A percentile compares a stretch with the other conserved stretches of the same genome.
Evolutionary conservation across 2,888 invertebrate genomes (phyloP).

Genomic region (Penaeus monodon): DNA sequence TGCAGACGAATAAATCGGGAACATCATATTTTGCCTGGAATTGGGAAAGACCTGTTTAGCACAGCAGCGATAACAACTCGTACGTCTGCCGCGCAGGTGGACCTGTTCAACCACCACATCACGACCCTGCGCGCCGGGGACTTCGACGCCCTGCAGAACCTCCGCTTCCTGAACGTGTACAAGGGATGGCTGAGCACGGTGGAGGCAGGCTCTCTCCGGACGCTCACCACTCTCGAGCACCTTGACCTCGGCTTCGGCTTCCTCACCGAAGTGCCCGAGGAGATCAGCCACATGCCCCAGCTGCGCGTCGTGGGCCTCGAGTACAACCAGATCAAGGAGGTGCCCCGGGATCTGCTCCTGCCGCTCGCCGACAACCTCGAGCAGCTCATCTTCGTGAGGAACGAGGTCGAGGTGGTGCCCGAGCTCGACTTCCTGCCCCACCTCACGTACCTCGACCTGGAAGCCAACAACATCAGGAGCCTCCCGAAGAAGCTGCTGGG

Average conservation of each 20-base stretch:
- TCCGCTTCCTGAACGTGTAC: slow-evolving; percentile 26
- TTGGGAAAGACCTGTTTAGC: no score
- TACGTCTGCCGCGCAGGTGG: neutral
- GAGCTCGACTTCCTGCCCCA: slow-evolving; percentile 20
- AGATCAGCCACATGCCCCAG: slow-evolving; percentile 27
- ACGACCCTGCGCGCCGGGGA: slow-evolving; percentile 24
- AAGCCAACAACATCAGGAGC: slow-evolving; percentile 15
- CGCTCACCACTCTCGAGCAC: slow-evolving; percentile 9
- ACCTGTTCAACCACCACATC: slow-evolving; percentile 43
- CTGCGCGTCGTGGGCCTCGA: slow-evolving; percentile 26
- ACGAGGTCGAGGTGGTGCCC: slow-evolving; percentile 21
- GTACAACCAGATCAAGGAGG: slow-evolving; percentile 35
- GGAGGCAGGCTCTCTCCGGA: slow-evolving; percentile 29
- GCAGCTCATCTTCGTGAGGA: slow-evolving; percentile 21
- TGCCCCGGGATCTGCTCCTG: neutral
- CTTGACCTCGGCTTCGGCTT: slow-evolving; percentile 30
- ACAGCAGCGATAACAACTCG: no score
- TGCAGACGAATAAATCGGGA: no score
- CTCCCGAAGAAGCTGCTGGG: slow-evolving; percentile 22
- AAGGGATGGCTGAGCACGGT: slow-evolving; percentile 15
- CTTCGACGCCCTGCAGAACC: slow-evolving; percentile 31
- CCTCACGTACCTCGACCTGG: slow-evolving; percentile 29
- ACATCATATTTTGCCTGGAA: no score
- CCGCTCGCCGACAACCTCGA: slow-evolving; percentile 30
- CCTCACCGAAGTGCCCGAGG: slow-evolving; percentile 29